Conservation (phyloP, 2,888 invertebrate species). For the Drosophila macrospina region DNA sequence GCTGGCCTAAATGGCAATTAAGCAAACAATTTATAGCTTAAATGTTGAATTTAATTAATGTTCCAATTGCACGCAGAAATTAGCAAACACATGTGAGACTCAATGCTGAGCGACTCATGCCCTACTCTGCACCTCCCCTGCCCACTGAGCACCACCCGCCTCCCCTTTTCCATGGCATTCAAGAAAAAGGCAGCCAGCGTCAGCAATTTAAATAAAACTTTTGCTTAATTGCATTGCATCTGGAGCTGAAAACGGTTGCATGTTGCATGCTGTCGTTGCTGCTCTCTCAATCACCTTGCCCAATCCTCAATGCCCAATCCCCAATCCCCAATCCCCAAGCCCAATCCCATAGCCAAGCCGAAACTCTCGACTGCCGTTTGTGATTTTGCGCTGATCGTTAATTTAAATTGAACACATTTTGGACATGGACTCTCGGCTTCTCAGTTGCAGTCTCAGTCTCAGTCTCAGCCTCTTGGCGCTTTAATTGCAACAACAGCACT, state of each 20-base stretch:
- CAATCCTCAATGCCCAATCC: not conserved
- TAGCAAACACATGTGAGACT: constrained; percentile 74
- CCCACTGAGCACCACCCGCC: not conserved
- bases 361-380: constrained; percentile 57
- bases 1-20: constrained; percentile 73
- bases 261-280: constrained; percentile 50
- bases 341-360: constrained; percentile 13
- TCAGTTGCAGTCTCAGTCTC: constrained; percentile 26
- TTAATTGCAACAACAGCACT: constrained; percentile 63
- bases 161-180: not conserved
- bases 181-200: constrained; percentile 41
- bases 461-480: constrained; percentile 50
- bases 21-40: constrained; percentile 78
- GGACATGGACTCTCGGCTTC: constrained; percentile 66
- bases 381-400: constrained; percentile 73
- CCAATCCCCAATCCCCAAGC: constrained; percentile 6
- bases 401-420: constrained; percentile 79
- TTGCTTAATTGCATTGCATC: constrained; percentile 77
- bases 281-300: constrained; percentile 54
- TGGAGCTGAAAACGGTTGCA: constrained; percentile 56
- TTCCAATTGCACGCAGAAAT: constrained; percentile 78
- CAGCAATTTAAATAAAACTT: constrained; percentile 79
- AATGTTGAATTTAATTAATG: constrained; percentile 78
- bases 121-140: not conserved
- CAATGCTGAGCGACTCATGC: constrained; percentile 12